Conservation (phyloP, 2,888 invertebrate genomes). For the Heterodera filipjevi region DNA sequence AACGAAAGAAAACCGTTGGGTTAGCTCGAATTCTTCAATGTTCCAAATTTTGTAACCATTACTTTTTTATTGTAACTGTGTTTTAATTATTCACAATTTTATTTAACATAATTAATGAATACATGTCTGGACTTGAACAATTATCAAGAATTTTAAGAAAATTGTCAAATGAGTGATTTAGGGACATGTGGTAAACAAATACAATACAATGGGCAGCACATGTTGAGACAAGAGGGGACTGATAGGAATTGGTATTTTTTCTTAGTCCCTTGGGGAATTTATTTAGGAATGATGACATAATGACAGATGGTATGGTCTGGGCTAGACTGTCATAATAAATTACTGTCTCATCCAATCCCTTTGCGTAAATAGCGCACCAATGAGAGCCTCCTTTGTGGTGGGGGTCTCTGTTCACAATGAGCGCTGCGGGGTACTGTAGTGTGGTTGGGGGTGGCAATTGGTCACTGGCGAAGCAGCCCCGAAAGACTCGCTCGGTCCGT, state of each 20-base stretch:
- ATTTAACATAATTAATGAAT: too few species aligned
- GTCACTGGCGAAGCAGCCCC: slow-evolving; percentile 26
- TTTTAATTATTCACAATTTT: too few species aligned
- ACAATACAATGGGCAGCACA: slow-evolving; percentile 22
- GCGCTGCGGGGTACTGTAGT: slow-evolving; percentile 10
- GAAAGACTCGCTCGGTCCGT: not conserved
- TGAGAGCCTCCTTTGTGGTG: slow-evolving; percentile 16
- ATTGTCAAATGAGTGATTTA: slow-evolving; percentile 19
- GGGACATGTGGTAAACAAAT: slow-evolving; percentile 8
- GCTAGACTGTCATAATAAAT: slow-evolving; percentile 24
- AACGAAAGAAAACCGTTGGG: too few species aligned
- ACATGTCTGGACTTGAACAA: too few species aligned
- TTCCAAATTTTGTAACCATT: too few species aligned
- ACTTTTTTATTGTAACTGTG: too few species aligned
- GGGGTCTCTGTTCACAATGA: slow-evolving; percentile 17
- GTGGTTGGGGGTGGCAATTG: not conserved
- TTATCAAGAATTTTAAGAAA: slow-evolving; percentile 5
- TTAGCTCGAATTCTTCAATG: too few species aligned
- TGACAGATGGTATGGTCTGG: not conserved
- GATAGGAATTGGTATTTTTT: not conserved
- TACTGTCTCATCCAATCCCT: slow-evolving; percentile 9
- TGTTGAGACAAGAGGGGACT: not conserved
- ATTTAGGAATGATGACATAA: not conserved
- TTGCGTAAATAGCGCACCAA: slow-evolving; percentile 18
- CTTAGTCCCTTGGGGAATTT: not conserved